Conservation (phyloP, 2,888 invertebrate genomes). For the Plusia festucae region DNA sequence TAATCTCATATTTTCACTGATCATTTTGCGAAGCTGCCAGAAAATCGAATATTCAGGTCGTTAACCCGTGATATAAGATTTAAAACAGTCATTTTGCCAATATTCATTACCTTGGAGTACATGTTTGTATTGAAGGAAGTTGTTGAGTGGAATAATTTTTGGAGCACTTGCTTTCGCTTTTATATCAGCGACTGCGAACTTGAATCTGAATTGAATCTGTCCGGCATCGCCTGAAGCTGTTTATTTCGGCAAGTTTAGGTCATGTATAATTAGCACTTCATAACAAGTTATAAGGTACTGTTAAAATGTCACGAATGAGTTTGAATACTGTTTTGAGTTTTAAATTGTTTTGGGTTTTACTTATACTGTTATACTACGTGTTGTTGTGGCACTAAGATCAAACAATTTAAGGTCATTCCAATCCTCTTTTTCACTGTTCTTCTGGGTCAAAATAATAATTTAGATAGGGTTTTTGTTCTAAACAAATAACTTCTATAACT, state of each 20-base stretch:
- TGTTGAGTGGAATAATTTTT: constrained; percentile 79
- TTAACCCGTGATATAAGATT: constrained; percentile 17
- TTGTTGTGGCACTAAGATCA: too few relatives aligned
- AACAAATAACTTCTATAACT: too few relatives aligned
- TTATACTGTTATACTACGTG: too few relatives aligned
- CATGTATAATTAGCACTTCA: constrained; percentile 30
- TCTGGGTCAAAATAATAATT: too few relatives aligned
- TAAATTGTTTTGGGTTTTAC: too few relatives aligned
- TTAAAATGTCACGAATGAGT: not conserved
- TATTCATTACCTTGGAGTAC: constrained; percentile 81
- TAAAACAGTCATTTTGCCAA: constrained; percentile 11
- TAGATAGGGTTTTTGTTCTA: too few relatives aligned
- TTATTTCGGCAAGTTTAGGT: constrained; percentile 40
- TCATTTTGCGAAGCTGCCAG: not conserved
- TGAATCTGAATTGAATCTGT: constrained; percentile 72
- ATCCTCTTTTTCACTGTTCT: too few relatives aligned
- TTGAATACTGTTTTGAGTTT: too few relatives aligned
- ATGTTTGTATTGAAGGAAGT: constrained; percentile 79
- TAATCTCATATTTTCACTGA: not conserved
- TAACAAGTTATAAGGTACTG: not conserved
- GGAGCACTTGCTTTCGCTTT: constrained; percentile 77
- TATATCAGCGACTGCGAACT: constrained; percentile 77
- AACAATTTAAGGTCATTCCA: too few relatives aligned
- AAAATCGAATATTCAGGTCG: not conserved
- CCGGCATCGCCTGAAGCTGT: constrained; percentile 48